Conservation (phyloP, 2,113 vertebrate species). For the Lepus timidus region DNA sequence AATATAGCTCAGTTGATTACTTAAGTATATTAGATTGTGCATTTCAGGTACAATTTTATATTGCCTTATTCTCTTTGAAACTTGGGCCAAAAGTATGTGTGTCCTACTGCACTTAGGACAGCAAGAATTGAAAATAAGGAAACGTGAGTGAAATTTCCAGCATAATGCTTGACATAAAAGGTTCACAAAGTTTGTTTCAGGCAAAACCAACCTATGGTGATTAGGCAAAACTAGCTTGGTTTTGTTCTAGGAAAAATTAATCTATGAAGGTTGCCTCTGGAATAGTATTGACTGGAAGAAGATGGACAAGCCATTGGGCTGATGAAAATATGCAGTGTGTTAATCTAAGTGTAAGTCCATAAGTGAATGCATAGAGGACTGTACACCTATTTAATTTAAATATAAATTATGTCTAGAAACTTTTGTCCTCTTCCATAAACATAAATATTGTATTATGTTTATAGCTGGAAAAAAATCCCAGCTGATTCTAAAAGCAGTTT, state of each 20-base stretch:
- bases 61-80: slow-evolving; percentile 14
- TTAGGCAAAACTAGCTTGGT: background rate
- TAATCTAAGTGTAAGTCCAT: background rate
- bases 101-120: background rate
- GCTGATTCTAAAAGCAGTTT: background rate
- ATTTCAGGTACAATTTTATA: background rate
- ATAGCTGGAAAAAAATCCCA: background rate
- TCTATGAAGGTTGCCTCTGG: background rate
- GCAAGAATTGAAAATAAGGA: slow-evolving; percentile 43
- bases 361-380: background rate
- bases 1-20: background rate
- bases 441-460: background rate
- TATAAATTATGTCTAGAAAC: slow-evolving; percentile 29
- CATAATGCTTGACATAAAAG: background rate
- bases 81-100: background rate
- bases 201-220: background rate
- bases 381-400: background rate
- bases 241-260: background rate
- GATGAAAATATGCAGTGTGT: background rate
- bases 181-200: background rate
- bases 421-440: background rate
- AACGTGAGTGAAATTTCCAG: background rate
- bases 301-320: background rate
- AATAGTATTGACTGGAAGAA: background rate
- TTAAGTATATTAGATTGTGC: background rate